Base-by-base conservation (phyloP, 1,140 invertebrate species). In the Hycleus phaleratus region DNA sequence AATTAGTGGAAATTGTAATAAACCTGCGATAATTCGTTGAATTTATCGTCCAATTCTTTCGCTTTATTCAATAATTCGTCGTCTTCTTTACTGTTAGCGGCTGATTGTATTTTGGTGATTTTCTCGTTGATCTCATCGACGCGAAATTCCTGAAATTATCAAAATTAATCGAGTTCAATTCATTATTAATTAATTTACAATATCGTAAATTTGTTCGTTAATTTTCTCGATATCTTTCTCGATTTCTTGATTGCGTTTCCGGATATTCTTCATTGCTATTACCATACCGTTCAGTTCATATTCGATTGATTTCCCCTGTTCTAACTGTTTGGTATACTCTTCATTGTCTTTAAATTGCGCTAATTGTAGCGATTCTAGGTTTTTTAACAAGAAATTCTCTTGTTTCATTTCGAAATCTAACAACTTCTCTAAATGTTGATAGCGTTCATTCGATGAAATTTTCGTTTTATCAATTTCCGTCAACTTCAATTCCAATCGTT, bases 131-230 rank as follows among this genome's bases (percentile, higher is more conserved):
- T 32, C 26, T 68, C 58, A 47, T 67, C 65, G 32, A 69, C 68
- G 62, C 60, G 55, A 58, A 65, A 68, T 58, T 70, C 64, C 64
- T 68, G 39, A 44, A 61, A 60, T 12, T 5, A 47, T 32, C 32
- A 32, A 5, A 32, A 5, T 32, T 32, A 5, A 26, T 24, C 26
- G 2, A 55, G 0, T 38, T 9, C 9, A 26, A 38, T 11, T 46
- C 39, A 47, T 45, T 9, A 32, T 42, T 40, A 7, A 25, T 10
- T 38, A 53, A 24, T 26, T 60, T 60, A 76, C 72, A 48, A 72
- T 58, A 42, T 75, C 68, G 46, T 78, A 74, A 0, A 72, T 59
- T 2, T 64, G 26, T 46, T 79, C 73, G 46, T 73, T 76, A 45
- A 73, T 73, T 10, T 71, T 67, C 0, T 63, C 64, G 1, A 79